phyloP scores from a whole-genome alignment of 2,797 vertebrate species.

The Scomberomorus guttatus region DNA sequence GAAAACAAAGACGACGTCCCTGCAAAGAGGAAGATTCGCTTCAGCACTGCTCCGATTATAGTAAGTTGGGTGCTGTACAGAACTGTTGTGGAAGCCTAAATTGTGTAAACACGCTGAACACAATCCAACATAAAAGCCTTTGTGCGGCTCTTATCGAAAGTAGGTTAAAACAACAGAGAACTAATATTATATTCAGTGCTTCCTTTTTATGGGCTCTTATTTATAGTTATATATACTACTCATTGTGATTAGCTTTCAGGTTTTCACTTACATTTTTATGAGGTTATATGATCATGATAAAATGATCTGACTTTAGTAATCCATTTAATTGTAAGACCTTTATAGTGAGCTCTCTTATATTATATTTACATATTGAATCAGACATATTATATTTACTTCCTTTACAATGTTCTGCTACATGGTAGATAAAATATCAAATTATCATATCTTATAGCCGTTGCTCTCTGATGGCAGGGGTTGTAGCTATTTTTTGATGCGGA shows the following conservation, averaged over 20 bases:
- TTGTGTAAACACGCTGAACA: conserved; percentile 53
- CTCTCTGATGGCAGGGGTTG: conserved; percentile 27
- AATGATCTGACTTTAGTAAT: conserved; percentile 6
- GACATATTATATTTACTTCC: not conserved
- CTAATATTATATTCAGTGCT: conserved; percentile 47
- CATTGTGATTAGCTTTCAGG: conserved; percentile 13
- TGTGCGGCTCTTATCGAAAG: conserved; percentile 53
- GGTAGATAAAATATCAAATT: conserved; percentile 11
- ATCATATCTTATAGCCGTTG: conserved; percentile 15
- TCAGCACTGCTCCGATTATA: conserved; percentile 95
- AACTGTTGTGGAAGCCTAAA: conserved; percentile 43
- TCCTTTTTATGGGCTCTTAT: conserved; percentile 35
- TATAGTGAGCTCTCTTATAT: not conserved
- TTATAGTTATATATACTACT: conserved; percentile 39
- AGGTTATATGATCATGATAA: conserved; percentile 9
- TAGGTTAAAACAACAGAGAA: conserved; percentile 63
- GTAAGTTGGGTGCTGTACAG: conserved; percentile 83
- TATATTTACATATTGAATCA: too few species aligned
- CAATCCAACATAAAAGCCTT: conserved; percentile 57
- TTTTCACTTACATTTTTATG: conserved; percentile 27
- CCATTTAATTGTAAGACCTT: not conserved
- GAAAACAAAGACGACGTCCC: conserved; percentile 95
- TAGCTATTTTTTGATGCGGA: conserved; percentile 52
- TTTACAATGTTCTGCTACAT: not conserved
- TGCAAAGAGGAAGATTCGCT: conserved; percentile 92